These are phyloP conservation scores for Uropsilus gracilis DNA, from an alignment of 2,113 vertebrate species.

Conservation along the genomic window DNA sequence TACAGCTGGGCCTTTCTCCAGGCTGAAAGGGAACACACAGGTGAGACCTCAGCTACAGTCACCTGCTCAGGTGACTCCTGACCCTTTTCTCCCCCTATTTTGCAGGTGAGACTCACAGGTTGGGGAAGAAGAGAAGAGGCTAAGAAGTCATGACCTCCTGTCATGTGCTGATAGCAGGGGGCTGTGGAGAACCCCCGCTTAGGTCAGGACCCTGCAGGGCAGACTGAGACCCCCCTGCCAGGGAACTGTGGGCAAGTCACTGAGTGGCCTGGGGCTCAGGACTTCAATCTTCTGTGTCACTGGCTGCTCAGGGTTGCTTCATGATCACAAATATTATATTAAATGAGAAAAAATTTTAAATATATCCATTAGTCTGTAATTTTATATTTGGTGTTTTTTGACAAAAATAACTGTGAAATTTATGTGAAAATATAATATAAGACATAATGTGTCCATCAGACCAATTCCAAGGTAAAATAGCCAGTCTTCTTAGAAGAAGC, in stretches of 20 bases:
- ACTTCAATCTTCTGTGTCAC: neutral
- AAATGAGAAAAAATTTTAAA: no score
- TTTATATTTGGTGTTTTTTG: no score
- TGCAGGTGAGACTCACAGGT: neutral
- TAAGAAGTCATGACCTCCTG: neutral
- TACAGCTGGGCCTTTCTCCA: no score
- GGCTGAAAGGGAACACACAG: constrained; percentile 51
- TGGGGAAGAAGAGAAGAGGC: neutral
- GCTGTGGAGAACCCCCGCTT: neutral
- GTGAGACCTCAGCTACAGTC: neutral
- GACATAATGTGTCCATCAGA: no score
- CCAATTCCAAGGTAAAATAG: no score
- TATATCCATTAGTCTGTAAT: no score
- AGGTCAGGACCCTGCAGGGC: neutral
- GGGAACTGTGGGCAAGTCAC: neutral
- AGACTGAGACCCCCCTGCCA: no score
- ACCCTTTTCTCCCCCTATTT: neutral
- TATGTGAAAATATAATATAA: no score
- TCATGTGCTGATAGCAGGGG: rapidly evolving
- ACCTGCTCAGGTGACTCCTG: neutral
- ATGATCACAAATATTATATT: neutral
- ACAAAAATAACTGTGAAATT: no score
- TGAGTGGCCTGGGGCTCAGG: neutral
- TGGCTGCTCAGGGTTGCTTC: neutral
- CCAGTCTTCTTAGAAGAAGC: no score